Conservation (phyloP, 1,140 invertebrate genomes). For the Drusus annulatus region DNA sequence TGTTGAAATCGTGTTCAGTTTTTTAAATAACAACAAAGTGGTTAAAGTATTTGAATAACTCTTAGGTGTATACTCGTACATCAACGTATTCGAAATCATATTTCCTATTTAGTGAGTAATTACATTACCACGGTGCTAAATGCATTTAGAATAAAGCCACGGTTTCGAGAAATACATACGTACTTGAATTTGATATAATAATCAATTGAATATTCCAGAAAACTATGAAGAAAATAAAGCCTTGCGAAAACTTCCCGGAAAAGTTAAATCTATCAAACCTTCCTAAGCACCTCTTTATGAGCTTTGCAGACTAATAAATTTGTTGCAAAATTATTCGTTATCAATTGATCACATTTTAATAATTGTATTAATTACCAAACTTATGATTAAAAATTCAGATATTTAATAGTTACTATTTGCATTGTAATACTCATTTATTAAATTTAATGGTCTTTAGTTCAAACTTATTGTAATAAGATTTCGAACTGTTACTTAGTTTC, state of each 20-base stretch:
- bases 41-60: no score
- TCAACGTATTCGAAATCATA: no score
- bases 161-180: no score
- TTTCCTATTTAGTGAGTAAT: no score
- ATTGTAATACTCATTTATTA: constrained; percentile 8
- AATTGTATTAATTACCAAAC: constrained; percentile 27
- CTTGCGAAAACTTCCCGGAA: neutral
- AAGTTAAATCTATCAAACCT: neutral
- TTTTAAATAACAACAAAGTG: no score
- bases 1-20: no score
- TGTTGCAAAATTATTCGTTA: constrained; percentile 36
- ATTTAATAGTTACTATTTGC: neutral
- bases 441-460: constrained; percentile 40
- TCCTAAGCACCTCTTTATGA: constrained; percentile 41
- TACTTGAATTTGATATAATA: no score
- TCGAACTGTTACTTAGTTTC: neutral
- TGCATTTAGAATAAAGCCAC: no score
- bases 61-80: no score
- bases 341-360: constrained; percentile 40
- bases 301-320: constrained; percentile 35
- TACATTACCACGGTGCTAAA: no score
- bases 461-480: neutral
- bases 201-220: no score
- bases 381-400: neutral
- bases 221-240: neutral